phyloP scores from a whole-genome alignment of 2,113 vertebrate species.

The Bufo bufo region DNA sequence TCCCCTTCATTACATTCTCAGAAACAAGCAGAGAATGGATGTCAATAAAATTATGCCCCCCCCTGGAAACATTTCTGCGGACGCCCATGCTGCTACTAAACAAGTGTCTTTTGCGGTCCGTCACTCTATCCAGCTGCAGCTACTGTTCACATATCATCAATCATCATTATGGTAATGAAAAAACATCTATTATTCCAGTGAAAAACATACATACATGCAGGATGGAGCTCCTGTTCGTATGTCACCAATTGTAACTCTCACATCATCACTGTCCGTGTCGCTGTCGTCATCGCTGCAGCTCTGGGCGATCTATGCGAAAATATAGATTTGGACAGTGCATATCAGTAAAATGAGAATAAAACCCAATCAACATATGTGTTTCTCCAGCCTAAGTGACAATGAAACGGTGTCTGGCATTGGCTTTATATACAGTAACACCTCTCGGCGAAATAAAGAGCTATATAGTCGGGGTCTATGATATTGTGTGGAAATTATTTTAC shows the following conservation, averaged over 20 bases:
- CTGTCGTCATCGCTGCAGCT: constrained; percentile 73
- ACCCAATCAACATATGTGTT: background rate
- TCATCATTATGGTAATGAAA: background rate
- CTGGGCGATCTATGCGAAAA: constrained; percentile 65
- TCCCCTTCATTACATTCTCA: too few species aligned
- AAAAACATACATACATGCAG: constrained; percentile 67
- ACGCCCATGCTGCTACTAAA: too few species aligned
- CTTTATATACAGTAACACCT: too few species aligned
- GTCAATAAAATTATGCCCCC: too few species aligned
- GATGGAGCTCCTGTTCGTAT: constrained; percentile 73
- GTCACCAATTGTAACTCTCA: constrained; percentile 78
- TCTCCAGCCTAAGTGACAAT: background rate
- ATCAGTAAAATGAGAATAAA: background rate
- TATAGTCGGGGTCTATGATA: too few species aligned
- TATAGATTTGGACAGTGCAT: background rate
- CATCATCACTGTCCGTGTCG: constrained; percentile 72
- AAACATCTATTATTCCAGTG: background rate
- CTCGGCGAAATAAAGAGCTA: background rate
- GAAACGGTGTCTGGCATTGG: too few species aligned
- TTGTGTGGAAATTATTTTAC: too few species aligned
- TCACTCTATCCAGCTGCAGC: too few species aligned
- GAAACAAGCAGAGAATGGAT: too few species aligned
- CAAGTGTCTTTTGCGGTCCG: too few species aligned
- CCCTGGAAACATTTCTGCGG: too few species aligned
- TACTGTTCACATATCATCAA: too few species aligned